These are phyloP conservation scores for Cataglyphis livida DNA, from an alignment of 2,888 invertebrate genomes.

Conservation along the genomic window DNA sequence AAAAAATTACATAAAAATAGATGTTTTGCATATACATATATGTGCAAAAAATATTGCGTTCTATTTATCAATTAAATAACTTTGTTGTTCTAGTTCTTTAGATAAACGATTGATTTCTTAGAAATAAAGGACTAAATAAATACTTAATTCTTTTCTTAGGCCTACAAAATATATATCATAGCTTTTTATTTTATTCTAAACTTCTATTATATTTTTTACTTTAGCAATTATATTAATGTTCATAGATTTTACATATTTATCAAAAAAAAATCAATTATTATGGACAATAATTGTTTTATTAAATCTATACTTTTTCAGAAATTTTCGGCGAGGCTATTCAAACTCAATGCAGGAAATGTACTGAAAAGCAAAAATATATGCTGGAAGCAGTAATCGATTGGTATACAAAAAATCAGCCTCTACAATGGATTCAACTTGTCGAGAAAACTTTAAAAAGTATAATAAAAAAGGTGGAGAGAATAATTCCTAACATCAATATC, in stretches of 20 bases:
- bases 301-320: neutral
- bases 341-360: conserved; percentile 11
- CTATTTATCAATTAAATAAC: too few species aligned
- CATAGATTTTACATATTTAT: neutral
- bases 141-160: too few species aligned
- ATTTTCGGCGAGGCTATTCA: neutral
- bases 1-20: too few species aligned
- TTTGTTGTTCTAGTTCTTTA: too few species aligned
- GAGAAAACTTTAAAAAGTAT: neutral
- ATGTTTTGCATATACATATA: too few species aligned
- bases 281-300: neutral
- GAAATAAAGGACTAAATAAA: too few species aligned
- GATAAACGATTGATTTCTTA: too few species aligned
- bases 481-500: neutral
- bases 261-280: neutral
- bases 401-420: neutral
- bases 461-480: neutral
- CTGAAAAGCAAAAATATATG: neutral
- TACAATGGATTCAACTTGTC: neutral
- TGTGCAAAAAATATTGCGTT: too few species aligned
- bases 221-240: neutral
- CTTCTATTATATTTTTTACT: neutral
- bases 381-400: neutral
- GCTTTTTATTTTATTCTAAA: neutral
- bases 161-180: neutral